Base-by-base conservation (phyloP, 2,113 vertebrate species). In the Bucco capensis region DNA sequence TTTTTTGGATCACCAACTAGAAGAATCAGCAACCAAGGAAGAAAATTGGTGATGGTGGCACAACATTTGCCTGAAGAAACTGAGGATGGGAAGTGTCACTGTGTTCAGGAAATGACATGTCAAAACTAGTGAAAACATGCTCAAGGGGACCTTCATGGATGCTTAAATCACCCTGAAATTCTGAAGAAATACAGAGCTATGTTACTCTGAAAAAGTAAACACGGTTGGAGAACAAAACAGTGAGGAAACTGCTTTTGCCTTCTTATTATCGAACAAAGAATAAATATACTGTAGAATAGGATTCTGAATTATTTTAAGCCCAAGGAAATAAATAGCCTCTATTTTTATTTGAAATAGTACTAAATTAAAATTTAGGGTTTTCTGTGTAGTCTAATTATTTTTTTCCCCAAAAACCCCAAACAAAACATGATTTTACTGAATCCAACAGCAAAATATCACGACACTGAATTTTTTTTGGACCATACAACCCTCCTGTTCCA, bases 161-260 rank as follows among this genome's bases (percentile, higher is more conserved):
- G 47, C 64, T 83, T 83, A 95, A 95, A 95, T 88, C 85, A 91
- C 35, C 51, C 67, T 51, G 60, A 80, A 86, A 91, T 93, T 91
- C 85, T 60, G 40, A 35, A 23, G 57, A 92, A 84, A 89, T 31
- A 67, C 27, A 79, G 70, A 89, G 44, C 51, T 62, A 25, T 40
- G 50, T 76, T 91, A 73, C 64, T 46, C 37, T 2, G 56, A 86
- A 79, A 76, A 74, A 10, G 30, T 38, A 75, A 92, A 86, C 21
- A 42, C 21, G 16, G 47, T 38, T 51, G 67, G 47, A 42, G 67
- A 74, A 80, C 18, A 37, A 50, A 73, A 44, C 2, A 4, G 28
- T 5, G 54, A 80, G 72, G 60, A 62, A 91, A 77, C 30, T 23
- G 22, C 30, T 77, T 18, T 19, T 87, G 66, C 37, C 17, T 65